These are phyloP conservation scores for Rattus norvegicus DNA, from an alignment of 2,113 vertebrate species.

Conservation along the genomic window GRCr8 NC_086029.1:15081501-15082000, in stretches of 20 bases:
- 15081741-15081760: not conserved
- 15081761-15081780: not conserved
- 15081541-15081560: not conserved
- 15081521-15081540: slow-evolving; percentile 3
- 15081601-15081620: slow-evolving; percentile 7
- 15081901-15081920: not conserved
- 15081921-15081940: not conserved
- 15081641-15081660: not conserved
- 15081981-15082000: not conserved
- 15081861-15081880: not conserved
- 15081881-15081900: not conserved
- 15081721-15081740: slow-evolving; percentile 11
- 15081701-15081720: not conserved
- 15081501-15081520: slow-evolving; percentile 17
- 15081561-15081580: not conserved
- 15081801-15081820: not conserved
- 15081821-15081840: not conserved
- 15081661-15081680: not conserved
- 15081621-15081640: not conserved
- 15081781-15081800: not conserved
- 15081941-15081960: not conserved
- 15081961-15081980: not conserved
- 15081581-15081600: not conserved
- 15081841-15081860: no score
- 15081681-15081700: not conserved